Conservation (phyloP, 2,113 vertebrate species). For the Zosterops hypoxanthus region DNA sequence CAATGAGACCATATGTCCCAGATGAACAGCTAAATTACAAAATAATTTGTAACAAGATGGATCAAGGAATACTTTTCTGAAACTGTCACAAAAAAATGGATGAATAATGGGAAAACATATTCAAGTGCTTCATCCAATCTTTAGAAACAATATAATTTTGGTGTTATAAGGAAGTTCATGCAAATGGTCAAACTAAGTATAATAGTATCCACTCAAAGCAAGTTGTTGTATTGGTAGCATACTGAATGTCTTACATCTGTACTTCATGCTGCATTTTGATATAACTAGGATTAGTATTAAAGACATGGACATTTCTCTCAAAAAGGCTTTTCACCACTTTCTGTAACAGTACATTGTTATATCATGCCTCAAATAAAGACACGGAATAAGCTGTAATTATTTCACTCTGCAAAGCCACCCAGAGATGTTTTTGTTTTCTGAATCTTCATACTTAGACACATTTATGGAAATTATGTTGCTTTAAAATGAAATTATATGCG, state of each 20-base stretch:
- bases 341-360: not conserved
- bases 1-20: not conserved
- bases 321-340: not conserved
- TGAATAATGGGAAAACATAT: not conserved
- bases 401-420: not conserved
- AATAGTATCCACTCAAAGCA: not conserved
- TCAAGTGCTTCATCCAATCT: not conserved
- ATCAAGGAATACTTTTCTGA: not conserved
- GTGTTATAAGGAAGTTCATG: not conserved
- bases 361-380: not conserved
- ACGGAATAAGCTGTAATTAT: not conserved
- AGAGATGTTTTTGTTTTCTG: not conserved
- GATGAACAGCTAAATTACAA: not conserved
- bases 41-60: not conserved
- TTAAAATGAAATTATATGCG: not conserved
- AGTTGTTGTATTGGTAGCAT: not conserved
- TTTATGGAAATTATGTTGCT: not conserved
- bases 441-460: not conserved
- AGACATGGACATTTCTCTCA: not conserved
- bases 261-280: not conserved
- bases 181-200: not conserved
- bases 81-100: not conserved
- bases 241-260: not conserved
- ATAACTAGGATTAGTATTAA: not conserved
- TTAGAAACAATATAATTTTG: not conserved